Base-by-base conservation (phyloP, 2,888 invertebrate genomes). In the Gandaritis pyraliata region DNA sequence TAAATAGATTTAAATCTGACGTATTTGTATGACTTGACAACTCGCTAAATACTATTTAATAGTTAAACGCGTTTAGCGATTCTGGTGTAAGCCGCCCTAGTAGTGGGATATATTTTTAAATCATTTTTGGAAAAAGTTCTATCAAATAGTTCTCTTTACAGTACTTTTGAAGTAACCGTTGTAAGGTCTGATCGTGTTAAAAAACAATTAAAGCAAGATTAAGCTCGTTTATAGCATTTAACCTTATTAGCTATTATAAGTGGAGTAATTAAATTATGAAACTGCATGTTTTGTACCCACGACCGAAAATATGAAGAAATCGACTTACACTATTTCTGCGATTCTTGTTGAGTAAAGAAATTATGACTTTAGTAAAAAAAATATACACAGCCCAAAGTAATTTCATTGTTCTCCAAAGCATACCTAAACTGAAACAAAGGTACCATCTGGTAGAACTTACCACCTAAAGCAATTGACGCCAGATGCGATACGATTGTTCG, bases 401-500 rank as follows among this genome's bases (percentile, higher is more conserved):
- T 16, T 4, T 38, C 18, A 43, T 49, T 41, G 49, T 50, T 41
- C 30, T 13, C 43, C 15, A 12, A 57, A 43, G 8, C 16, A 18
- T 23, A 15, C 18, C 33, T 16, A 23, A 51, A 18, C 47, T 30
- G 13, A 39, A 50, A 58, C 58, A 58, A 58, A 39, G 52, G 39
- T 29, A 16, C 38, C 59, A 59, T 59, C 53, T 59, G 59, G 41
- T 12, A 4, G 57, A 6, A 12, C 58, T 53, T 53, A 48, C 2
- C 48, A 15, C 47, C 41, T 12, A 36, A 23, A 48, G 53, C 33
- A 13, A 41, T 48, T 43, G 46, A 38, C 30, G n/a, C 63, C 74
- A 74, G 68, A 66, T 76, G 75, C 58, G 38, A 10, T 45, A 1
- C 39, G 2, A 48, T 59, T 53, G 58, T 58, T 48, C 23, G 33